These are phyloP conservation scores for Andrena minutula DNA, from an alignment of 2,888 invertebrate species.

Conservation along the genomic window DNA sequence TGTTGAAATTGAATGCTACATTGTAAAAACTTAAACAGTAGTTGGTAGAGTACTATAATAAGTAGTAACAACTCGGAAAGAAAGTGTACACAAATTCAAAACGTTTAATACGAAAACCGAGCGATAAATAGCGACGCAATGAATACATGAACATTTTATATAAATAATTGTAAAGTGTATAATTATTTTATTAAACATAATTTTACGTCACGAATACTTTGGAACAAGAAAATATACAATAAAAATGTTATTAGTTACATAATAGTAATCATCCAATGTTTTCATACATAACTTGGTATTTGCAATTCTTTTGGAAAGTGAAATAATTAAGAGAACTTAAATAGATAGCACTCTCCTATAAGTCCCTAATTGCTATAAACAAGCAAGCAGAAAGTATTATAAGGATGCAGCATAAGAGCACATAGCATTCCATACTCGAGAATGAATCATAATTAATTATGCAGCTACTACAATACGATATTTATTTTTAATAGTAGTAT, in stretches of 20 bases:
- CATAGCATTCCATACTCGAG: constrained; percentile 47
- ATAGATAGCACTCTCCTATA: constrained; percentile 19
- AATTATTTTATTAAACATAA: background rate
- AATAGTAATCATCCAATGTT: background rate
- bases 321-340: constrained; percentile 12
- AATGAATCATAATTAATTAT: constrained; percentile 40
- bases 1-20: constrained; percentile 29
- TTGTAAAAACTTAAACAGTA: constrained; percentile 9
- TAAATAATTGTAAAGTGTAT: constrained; percentile 13
- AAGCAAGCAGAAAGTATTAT: constrained; percentile 60
- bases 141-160: constrained; percentile 12
- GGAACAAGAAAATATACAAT: background rate
- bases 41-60: constrained; percentile 25
- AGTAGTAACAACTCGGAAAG: background rate
- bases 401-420: constrained; percentile 51
- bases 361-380: constrained; percentile 33
- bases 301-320: no score
- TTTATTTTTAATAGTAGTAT: constrained; percentile 37
- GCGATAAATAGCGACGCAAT: background rate
- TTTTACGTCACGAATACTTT: no score
- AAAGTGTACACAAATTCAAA: constrained; percentile 2
- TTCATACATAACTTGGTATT: constrained; percentile 2
- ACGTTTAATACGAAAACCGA: constrained; percentile 13
- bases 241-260: background rate
- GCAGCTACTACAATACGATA: constrained; percentile 44